Base-by-base conservation (phyloP, 2,797 vertebrate species). In the Tinamus major region DNA sequence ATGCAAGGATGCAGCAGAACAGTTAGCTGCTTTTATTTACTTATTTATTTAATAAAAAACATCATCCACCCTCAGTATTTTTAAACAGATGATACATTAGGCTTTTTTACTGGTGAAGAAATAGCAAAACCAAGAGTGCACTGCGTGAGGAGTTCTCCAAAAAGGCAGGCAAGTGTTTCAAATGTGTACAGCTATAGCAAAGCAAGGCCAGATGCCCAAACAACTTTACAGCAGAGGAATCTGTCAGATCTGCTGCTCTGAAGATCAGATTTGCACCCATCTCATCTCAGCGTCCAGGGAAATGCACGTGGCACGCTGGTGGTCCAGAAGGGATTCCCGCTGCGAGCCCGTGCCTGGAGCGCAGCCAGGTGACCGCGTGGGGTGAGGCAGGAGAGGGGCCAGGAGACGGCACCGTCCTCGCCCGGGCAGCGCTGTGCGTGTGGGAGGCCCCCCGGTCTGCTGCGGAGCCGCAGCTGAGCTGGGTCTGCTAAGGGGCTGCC, bases 171-270 rank as follows among this genome's bases (percentile, higher is more conserved):
- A 1, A 78, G 46, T 29, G 31, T 74, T 95, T 89, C 37, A 76
- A 89, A 72, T 81, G 59, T 23, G 51, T 89, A 29, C 72, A 85
- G 79, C 89, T 87, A 72, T 29, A 62, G 62, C 87, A 85, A 46
- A 77, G 72, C 48, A 89, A 65, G 67, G 83, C 81, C 91, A 88
- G 88, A 92, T 6, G 21, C 79, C 83, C 70, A 44, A 58, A 90
- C 80, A 58, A 90, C 80, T 84, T 76, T 51, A 64, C 48, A 56
- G 0, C 5, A 29, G 51, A 93, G 37, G 75, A 31, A 44, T 48
- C 41, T 61, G 78, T 86, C 77, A 81, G 80, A 67, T 63, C 26
- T 48, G 59, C 71, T 63, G 79, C 70, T 79, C 13, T 67, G 70
- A 95, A n/a, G 27, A 14, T 0, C 2, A 74, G 74, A 64, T 21